phyloP scores from a whole-genome alignment of 2,113 vertebrate genomes.

The Zosterops pallidus region DNA sequence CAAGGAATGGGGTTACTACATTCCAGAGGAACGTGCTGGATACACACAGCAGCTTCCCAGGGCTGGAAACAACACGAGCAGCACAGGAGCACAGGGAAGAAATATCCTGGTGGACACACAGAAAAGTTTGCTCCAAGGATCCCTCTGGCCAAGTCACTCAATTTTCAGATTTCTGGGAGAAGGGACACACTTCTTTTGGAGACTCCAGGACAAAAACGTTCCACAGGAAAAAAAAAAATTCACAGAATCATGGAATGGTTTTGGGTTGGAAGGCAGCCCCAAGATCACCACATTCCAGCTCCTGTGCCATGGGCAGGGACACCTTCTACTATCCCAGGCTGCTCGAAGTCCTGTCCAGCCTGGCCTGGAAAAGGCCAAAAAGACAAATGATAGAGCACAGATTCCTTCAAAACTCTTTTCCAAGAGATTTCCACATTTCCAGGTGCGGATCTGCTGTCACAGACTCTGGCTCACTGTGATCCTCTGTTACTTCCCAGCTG shows the following conservation, averaged over 20 bases:
- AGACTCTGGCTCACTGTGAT: neutral
- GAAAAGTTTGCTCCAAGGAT: neutral
- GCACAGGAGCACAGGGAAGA: neutral
- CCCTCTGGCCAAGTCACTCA: accelerated
- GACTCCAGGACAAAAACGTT: neutral
- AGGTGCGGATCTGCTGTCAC: neutral
- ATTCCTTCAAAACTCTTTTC: neutral
- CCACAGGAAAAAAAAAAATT: accelerated
- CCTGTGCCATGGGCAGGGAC: neutral
- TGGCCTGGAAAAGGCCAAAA: neutral
- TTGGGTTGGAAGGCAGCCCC: neutral
- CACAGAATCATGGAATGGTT: neutral
- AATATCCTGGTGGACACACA: neutral
- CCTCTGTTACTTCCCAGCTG: neutral
- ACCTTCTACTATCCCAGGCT: neutral
- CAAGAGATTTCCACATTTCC: neutral
- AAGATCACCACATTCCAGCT: neutral
- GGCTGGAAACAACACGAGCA: neutral
- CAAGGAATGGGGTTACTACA: conserved; percentile 55
- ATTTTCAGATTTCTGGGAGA: neutral
- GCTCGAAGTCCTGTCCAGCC: neutral
- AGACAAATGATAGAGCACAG: neutral
- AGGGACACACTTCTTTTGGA: neutral
- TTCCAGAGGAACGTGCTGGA: conserved; percentile 35
- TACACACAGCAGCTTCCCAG: neutral